A percentile compares a stretch with the other conserved stretches of the same genome.
Evolutionary conservation across 2,797 vertebrate species (phyloP).

Genomic region (Pogoniulus pusillus): DNA sequence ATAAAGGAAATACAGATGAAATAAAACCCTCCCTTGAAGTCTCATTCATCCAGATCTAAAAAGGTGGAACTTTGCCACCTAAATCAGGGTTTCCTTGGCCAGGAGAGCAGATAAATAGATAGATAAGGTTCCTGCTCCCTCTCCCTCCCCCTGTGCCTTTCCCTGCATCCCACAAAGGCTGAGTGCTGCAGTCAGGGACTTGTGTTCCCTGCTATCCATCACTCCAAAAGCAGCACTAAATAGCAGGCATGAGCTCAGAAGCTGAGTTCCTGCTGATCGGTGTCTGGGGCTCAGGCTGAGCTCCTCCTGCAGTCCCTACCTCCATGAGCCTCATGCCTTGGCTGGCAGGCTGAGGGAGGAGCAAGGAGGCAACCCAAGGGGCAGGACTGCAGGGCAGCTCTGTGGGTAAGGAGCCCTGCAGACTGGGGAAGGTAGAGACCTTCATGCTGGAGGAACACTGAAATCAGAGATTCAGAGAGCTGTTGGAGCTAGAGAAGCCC

Average conservation of each 20-base stretch:
- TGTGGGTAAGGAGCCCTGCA: not conserved
- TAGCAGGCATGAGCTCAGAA: not conserved
- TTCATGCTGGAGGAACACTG: not conserved
- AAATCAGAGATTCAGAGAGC: no score
- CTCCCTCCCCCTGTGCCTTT: not conserved
- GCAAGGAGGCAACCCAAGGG: rapidly evolving
- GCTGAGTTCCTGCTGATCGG: rapidly evolving
- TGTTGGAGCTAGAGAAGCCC: no score
- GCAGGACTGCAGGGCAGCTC: not conserved
- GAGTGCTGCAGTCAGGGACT: not conserved
- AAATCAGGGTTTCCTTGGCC: conserved; percentile 6
- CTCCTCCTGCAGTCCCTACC: not conserved
- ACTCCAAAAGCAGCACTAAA: not conserved
- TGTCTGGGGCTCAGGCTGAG: not conserved
- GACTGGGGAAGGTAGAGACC: not conserved
- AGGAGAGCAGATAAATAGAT: not conserved
- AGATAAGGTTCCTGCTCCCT: not conserved
- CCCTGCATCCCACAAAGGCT: not conserved
- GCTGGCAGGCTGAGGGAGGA: not conserved
- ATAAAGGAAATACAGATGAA: conserved; percentile 52
- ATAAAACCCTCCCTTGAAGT: conserved; percentile 43
- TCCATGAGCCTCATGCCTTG: rapidly evolving
- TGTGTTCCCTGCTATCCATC: not conserved
- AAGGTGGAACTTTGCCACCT: conserved; percentile 25
- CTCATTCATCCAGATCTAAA: conserved; percentile 47